Percentiles rank a stretch among this genome's conserved stretches.
Evolutionary conservation across 2,888 invertebrate genomes (phyloP).

Genomic region (Pristionchus maxplancki): DNA sequence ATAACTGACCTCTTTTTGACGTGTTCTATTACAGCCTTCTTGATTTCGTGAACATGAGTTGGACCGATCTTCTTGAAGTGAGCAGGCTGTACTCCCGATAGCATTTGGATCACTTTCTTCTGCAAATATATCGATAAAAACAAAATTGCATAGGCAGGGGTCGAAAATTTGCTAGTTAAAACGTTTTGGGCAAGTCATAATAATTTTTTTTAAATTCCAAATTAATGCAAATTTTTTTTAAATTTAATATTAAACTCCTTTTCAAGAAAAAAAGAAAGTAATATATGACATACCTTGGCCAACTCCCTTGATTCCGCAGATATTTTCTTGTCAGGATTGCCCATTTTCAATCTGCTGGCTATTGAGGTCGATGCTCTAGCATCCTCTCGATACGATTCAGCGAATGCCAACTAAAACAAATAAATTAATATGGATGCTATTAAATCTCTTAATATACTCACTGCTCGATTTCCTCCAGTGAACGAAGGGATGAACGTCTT

Average conservation of each 20-base stretch:
- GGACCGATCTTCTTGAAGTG: not conserved
- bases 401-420: not conserved
- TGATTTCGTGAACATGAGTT: not conserved
- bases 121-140: not conserved
- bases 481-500: not conserved
- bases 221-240: too few species aligned
- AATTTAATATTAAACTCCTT: too few species aligned
- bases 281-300: not conserved
- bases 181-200: too few species aligned
- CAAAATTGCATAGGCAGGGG: too few species aligned
- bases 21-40: conserved; percentile 18
- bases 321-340: not conserved
- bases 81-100: not conserved
- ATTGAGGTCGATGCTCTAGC: not conserved
- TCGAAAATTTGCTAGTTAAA: too few species aligned
- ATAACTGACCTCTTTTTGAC: conserved; percentile 26
- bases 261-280: not conserved
- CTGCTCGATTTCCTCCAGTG: not conserved
- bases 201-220: too few species aligned
- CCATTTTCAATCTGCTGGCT: not conserved
- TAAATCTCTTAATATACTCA: not conserved
- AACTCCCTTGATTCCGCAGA: not conserved
- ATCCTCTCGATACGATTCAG: not conserved
- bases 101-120: not conserved
- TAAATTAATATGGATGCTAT: not conserved